A percentile compares a stretch with the other conserved stretches of the same genome.
Conservation (phyloP, 2,888 invertebrate genomes). For the Oxycera nigricornis region DNA sequence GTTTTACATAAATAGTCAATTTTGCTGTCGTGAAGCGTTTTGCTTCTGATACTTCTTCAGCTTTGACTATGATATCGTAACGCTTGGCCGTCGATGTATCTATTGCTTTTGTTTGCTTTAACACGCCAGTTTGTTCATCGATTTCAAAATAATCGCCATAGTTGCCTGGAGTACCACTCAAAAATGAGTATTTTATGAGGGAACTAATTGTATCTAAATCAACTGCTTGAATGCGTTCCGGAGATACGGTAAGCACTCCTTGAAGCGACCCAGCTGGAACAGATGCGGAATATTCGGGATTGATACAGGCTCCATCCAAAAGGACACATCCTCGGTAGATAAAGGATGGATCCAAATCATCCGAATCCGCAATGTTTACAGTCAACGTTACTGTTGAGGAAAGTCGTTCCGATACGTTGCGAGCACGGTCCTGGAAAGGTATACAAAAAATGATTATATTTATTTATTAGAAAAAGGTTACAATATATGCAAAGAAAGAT, state of each 20-base stretch:
- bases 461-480: too few relatives aligned
- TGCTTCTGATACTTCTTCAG: conserved; percentile 81
- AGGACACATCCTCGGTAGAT: conserved; percentile 86
- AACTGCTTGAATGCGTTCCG: conserved; percentile 88
- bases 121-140: conserved; percentile 79
- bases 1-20: conserved; percentile 80
- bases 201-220: conserved; percentile 90
- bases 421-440: conserved; percentile 77
- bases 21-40: conserved; percentile 84
- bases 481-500: too few relatives aligned
- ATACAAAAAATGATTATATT: conserved; percentile 31
- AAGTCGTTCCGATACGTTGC: conserved; percentile 76
- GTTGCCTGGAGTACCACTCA: conserved; percentile 78
- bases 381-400: conserved; percentile 86
- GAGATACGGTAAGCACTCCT: conserved; percentile 81
- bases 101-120: conserved; percentile 80
- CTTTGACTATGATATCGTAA: conserved; percentile 84
- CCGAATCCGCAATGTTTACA: conserved; percentile 85
- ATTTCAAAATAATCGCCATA: conserved; percentile 85
- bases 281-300: conserved; percentile 84
- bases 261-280: conserved; percentile 80
- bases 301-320: conserved; percentile 83
- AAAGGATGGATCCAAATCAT: conserved; percentile 91
- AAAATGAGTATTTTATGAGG: conserved; percentile 81
- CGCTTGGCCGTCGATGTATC: conserved; percentile 80